Base-by-base conservation (phyloP, 2,888 invertebrate genomes). In the Danaus chrysippus region DNA sequence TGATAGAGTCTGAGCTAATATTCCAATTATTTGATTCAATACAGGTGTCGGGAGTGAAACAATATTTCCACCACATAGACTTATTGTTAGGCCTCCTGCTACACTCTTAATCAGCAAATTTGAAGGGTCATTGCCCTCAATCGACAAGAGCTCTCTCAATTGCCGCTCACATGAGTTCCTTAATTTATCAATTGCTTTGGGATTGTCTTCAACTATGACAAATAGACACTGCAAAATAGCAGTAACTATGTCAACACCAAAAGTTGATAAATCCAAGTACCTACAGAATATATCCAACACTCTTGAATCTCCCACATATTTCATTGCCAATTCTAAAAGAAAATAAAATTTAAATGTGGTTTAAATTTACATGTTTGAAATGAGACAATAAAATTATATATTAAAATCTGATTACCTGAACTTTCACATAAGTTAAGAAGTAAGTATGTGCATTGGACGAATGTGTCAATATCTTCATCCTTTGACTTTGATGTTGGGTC, bases 401-500 rank as follows among this genome's bases (percentile, higher is more conserved):
- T 13, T 49, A 42, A 9, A 9, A 46, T 42, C 15, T 44, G 41
- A 13, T 68, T 76, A 91, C 93, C 92, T 79, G 91, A 92, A 75
- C 93, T 93, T 78, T 94, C 94, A 79, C 95, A 95, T 44, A 96
- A 83, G 76, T 95, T 95, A 88, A 94, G 92, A 10, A 96, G 79
- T 34, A 95, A 83, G 76, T 94, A 92, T 3, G 94, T 91, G 54
- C 93, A 92, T 77, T 95, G 94, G 55, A 94, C 81, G 73, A 95
- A 93, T 56, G 94, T 93, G 71, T 94, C 94, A 46, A 91, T 88
- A 69, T 92, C 92, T 64, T 94, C 92, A 73, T 93, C 93, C 59
- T 82, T 86, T 62, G 82, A 78, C 74, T 84, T 85, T 8, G 81
- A 78, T 64, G 69, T 83, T 11, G 68, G 56, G 60, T 91, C 92